A percentile compares a stretch with the other conserved stretches of the same genome.
phyloP scores from a whole-genome alignment of 2,797 vertebrate species.

The Argyrosomus regius region DNA sequence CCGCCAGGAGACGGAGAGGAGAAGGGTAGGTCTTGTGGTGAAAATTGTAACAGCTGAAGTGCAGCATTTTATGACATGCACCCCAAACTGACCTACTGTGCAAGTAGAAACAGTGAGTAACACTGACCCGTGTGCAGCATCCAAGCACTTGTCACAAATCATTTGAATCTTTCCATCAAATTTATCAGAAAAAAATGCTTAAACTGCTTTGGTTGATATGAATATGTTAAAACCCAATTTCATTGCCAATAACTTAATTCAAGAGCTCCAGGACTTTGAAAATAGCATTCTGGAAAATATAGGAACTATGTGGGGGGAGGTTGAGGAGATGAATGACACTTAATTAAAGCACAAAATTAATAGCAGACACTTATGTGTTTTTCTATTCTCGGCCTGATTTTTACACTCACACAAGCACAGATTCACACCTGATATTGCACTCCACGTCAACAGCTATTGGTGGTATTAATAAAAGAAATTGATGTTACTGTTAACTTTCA shows the following conservation, averaged over 20 bases:
- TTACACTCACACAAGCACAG: background rate
- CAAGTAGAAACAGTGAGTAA: background rate
- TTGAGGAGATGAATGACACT: background rate
- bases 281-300: background rate
- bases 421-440: background rate
- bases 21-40: background rate
- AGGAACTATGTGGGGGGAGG: too few species aligned
- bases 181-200: background rate
- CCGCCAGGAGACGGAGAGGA: background rate
- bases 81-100: background rate
- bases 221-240: background rate
- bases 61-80: background rate
- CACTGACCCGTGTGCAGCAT: background rate
- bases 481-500: background rate
- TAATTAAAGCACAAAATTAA: background rate
- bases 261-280: background rate
- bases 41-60: background rate
- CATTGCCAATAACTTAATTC: background rate
- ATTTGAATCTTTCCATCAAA: background rate
- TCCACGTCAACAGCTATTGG: background rate
- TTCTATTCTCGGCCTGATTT: background rate
- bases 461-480: background rate
- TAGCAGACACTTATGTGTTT: background rate
- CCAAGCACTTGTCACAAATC: background rate
- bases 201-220: background rate